Evolutionary conservation across 2,797 vertebrate genomes (phyloP).

Genomic region (Selene dorsalis): DNA sequence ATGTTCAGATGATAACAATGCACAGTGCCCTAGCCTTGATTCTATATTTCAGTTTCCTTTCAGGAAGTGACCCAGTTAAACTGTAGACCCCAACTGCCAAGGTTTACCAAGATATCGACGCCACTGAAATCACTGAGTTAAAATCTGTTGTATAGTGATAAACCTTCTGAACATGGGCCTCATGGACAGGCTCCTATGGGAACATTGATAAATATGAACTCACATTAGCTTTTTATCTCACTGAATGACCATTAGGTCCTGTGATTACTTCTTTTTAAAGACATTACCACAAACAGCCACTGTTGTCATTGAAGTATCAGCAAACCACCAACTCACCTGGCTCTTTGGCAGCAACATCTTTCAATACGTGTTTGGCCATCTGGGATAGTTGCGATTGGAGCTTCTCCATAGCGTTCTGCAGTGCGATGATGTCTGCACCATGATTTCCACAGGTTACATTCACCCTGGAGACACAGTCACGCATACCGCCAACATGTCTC

Average conservation of each 20-base stretch:
- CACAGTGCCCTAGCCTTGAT: background rate
- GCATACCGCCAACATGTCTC: conserved; percentile 85
- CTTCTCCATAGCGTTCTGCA: conserved; percentile 86
- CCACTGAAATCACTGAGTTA: no score
- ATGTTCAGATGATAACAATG: conserved; percentile 2
- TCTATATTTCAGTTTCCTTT: background rate
- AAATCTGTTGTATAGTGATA: background rate
- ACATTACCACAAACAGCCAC: background rate
- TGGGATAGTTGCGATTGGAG: conserved; percentile 86
- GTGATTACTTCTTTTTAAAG: background rate
- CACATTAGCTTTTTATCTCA: background rate
- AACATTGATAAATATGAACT: conserved; percentile 5
- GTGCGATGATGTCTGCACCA: conserved; percentile 83
- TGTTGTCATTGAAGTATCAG: conserved; percentile 1
- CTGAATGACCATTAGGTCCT: background rate
- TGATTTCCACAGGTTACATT: conserved; percentile 87
- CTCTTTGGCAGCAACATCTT: conserved; percentile 79
- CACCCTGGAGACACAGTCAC: conserved; percentile 84
- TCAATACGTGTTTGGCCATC: conserved; percentile 83
- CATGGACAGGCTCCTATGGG: background rate
- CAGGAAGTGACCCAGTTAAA: background rate
- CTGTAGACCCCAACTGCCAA: conserved; percentile 3
- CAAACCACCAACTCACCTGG: conserved; percentile 79
- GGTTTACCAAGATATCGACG: no score
- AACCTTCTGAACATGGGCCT: background rate